Evolutionary conservation across 2,888 invertebrate species (phyloP).

Genomic region (Adelphocoris suturalis): DNA sequence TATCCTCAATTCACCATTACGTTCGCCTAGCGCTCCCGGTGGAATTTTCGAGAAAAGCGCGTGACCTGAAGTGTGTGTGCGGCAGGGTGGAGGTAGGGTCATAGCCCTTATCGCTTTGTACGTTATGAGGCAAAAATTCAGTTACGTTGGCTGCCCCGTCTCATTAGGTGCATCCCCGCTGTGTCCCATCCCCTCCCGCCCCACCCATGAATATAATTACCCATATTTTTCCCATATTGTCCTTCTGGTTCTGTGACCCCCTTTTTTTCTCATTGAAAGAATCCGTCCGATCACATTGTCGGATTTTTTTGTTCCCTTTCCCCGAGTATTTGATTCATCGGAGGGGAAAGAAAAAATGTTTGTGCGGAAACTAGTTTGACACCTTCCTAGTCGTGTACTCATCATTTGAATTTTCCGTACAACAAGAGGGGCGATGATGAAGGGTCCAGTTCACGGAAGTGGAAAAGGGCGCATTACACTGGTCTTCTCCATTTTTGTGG

Average conservation of each 20-base stretch:
- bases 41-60: too few species aligned
- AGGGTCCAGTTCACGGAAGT: not conserved
- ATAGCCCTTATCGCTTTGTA: slow-evolving; percentile 22
- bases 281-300: slow-evolving; percentile 20
- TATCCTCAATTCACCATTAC: too few species aligned
- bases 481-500: too few species aligned
- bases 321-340: slow-evolving; percentile 38
- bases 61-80: too few species aligned
- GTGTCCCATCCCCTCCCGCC: slow-evolving; percentile 34
- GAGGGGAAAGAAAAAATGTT: slow-evolving; percentile 31
- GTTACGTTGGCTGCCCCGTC: not conserved
- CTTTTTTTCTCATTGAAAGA: slow-evolving; percentile 31
- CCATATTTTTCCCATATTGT: slow-evolving; percentile 40
- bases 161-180: slow-evolving; percentile 57
- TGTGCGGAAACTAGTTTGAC: slow-evolving; percentile 40
- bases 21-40: too few species aligned
- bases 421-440: not conserved
- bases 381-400: not conserved
- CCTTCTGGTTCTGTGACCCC: not conserved
- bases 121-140: slow-evolving; percentile 40
- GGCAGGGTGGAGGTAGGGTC: not conserved
- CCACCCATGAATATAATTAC: slow-evolving; percentile 22
- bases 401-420: slow-evolving; percentile 1
- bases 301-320: slow-evolving; percentile 11
- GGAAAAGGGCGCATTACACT: not conserved